Evolutionary conservation across 2,888 invertebrate species (phyloP).

Genomic region (Cheilosia impressa): DNA sequence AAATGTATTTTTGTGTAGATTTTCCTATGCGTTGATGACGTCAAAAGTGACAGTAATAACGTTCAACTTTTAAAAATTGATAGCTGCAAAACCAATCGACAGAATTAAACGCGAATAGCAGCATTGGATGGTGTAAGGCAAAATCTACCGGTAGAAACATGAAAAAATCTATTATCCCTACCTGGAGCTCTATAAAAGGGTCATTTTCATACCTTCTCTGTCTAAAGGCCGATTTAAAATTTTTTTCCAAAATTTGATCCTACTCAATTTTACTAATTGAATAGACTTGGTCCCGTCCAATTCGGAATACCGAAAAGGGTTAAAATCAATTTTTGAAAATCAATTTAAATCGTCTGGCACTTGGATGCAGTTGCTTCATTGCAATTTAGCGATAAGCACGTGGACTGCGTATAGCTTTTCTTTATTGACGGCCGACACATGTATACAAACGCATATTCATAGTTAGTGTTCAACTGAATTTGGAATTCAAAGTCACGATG

Average conservation of each 20-base stretch:
- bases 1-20: neutral
- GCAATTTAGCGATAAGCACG: slow-evolving; percentile 47
- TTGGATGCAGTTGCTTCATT: slow-evolving; percentile 22
- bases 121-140: neutral
- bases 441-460: no score
- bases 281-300: slow-evolving; percentile 11
- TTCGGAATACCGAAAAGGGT: slow-evolving; percentile 56
- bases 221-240: slow-evolving; percentile 23
- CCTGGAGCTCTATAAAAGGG: slow-evolving; percentile 16
- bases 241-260: slow-evolving; percentile 56
- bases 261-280: slow-evolving; percentile 32
- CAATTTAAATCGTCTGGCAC: slow-evolving; percentile 79
- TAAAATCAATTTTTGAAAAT: slow-evolving; percentile 80
- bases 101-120: neutral
- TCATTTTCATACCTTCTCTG: slow-evolving; percentile 33
- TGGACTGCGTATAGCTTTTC: slow-evolving; percentile 27
- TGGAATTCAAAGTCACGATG: no score
- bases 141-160: neutral
- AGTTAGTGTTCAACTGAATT: no score
- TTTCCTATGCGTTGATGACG: slow-evolving; percentile 6
- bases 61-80: neutral
- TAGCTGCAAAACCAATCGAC: neutral
- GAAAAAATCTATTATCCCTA: neutral
- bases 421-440: slow-evolving; percentile 8
- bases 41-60: neutral